Evolutionary conservation across 2,113 vertebrate species (phyloP), one percentile per base, ranked within the genome.

Genomic region (Laticauda laticaudata): DNA sequence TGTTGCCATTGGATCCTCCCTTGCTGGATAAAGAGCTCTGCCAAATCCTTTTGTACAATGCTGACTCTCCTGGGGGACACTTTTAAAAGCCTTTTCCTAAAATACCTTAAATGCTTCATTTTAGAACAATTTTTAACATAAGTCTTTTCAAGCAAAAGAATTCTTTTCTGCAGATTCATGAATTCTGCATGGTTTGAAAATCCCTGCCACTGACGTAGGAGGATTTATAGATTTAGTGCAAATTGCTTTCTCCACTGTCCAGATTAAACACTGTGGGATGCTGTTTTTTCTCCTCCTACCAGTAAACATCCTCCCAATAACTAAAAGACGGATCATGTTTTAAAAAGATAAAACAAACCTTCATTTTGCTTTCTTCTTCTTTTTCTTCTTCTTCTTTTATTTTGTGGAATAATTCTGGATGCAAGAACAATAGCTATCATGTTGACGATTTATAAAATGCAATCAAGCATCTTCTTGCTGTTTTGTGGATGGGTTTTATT

Each of bases 191-290:
- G 96, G 96, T 96, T 93, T 93, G 97, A 98, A 98, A 98, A 99
- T 98, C 98, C 98, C 96, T 97, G 96, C 97, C 97, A 97, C 97
- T 98, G 98, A 99, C 98, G 97, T 97, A 97, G 97, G 97, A 95
- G 98, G 98, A 98, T 98, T 98, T 98, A 97, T 97, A 97, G 98
- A 97, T 98, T 98, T 98, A 98, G 97, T 97, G 97, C 96, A 98
- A 98, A 98, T 98, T 98, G 98, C 98, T 98, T 98, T 98, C 97
- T 98, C 97, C 96, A 97, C 98, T 97, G 95, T 97, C 95, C 97
- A 98, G 98, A 98, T 99, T 98, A 98, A 98, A 98, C 96, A 96
- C 97, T 96, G 97, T 95, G 96, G 97, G 96, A 97, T 98, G 96
- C 96, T 23, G 48, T 29, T 97, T 97, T 97, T 96, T 96, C 0